Percentiles rank a stretch among this genome's conserved stretches.
These are phyloP conservation scores for Pipistrellus pygmaeus DNA, from an alignment of 2,797 vertebrate genomes.

Conservation along the genomic window DNA sequence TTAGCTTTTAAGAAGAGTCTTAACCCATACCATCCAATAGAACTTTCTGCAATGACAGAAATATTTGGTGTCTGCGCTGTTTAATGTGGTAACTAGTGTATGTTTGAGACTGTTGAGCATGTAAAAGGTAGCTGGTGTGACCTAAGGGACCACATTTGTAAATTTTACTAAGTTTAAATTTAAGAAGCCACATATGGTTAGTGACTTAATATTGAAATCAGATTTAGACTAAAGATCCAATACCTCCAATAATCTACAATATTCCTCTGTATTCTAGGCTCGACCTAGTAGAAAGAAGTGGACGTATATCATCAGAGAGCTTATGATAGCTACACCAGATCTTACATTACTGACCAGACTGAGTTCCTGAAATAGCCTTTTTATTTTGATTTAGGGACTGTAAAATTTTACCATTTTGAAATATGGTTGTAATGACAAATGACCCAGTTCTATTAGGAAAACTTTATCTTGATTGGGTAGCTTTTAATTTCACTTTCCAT, in stretches of 20 bases:
- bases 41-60: background rate
- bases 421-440: background rate
- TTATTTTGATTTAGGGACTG: background rate
- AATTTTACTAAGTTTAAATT: background rate
- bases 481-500: conserved; percentile 30
- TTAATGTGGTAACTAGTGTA: background rate
- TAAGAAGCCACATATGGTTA: background rate
- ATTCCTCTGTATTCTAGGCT: background rate
- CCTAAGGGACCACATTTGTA: background rate
- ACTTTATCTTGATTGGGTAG: conserved; percentile 11
- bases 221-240: background rate
- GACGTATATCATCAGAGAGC: too few species aligned
- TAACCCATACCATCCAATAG: background rate
- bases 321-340: background rate
- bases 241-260: background rate
- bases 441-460: background rate
- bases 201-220: background rate
- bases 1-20: background rate
- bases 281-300: too few species aligned
- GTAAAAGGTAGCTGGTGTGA: background rate
- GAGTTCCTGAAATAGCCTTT: background rate
- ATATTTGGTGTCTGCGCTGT: background rate
- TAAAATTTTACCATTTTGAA: background rate
- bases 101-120: background rate
- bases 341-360: background rate